Evolutionary conservation across 2,113 vertebrate genomes (phyloP).

Genomic region (Phrynosoma platyrhinos): DNA sequence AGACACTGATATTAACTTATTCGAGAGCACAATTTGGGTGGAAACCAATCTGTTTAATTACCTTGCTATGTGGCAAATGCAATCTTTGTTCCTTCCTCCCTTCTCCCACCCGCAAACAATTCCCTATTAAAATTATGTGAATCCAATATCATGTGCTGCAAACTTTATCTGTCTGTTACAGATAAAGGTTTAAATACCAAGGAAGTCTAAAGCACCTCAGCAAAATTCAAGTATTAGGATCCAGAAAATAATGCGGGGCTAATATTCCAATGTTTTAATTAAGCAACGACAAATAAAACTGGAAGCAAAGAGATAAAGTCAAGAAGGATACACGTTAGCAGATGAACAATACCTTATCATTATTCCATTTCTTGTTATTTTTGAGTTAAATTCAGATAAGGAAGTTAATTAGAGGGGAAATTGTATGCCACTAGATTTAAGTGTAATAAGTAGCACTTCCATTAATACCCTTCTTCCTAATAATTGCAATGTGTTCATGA

Average conservation of each 20-base stretch:
- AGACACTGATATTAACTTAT: constrained; percentile 35
- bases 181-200: constrained; percentile 76
- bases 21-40: not conserved
- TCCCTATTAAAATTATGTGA: constrained; percentile 57
- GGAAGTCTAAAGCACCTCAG: constrained; percentile 59
- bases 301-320: constrained; percentile 66
- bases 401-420: constrained; percentile 73
- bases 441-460: constrained; percentile 59
- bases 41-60: constrained; percentile 67
- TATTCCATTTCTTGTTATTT: constrained; percentile 73
- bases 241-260: constrained; percentile 74
- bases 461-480: constrained; percentile 42
- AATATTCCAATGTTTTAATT: constrained; percentile 77
- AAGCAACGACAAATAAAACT: constrained; percentile 66
- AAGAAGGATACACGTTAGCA: constrained; percentile 51
- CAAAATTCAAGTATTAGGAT: constrained; percentile 69
- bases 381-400: constrained; percentile 74
- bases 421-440: constrained; percentile 55
- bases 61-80: constrained; percentile 46
- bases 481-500: constrained; percentile 56
- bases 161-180: constrained; percentile 64
- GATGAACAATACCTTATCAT: constrained; percentile 59
- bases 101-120: constrained; percentile 34
- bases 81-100: not conserved
- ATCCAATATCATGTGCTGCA: constrained; percentile 39